Conservation (phyloP, 2,888 invertebrate genomes). For the Melanchra persicariae region DNA sequence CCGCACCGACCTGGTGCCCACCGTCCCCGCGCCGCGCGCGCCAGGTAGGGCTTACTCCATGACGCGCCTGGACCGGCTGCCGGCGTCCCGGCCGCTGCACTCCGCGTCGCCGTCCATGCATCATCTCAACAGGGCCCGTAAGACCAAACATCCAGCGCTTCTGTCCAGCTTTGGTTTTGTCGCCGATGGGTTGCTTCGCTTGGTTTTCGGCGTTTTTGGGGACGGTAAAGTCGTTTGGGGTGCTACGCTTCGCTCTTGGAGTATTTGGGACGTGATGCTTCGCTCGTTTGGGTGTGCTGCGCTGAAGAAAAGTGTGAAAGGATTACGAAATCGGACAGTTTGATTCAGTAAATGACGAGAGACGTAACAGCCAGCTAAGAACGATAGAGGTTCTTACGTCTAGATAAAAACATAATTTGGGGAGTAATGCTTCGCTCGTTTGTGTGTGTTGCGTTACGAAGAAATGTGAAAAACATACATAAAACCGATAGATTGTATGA, state of each 20-base stretch:
- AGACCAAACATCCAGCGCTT: conserved; percentile 63
- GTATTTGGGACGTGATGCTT: conserved; percentile 22
- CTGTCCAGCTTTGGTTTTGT: conserved; percentile 50
- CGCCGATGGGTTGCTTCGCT: conserved; percentile 48
- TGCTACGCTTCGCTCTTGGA: conserved; percentile 24
- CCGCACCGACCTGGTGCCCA: conserved; percentile 97
- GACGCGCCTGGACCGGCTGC: conserved; percentile 95
- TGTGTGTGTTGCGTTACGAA: too few species aligned
- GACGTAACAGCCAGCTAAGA: too few species aligned
- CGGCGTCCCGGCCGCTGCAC: conserved; percentile 73
- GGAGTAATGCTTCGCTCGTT: too few species aligned
- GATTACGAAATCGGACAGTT: too few species aligned
- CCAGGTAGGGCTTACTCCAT: conserved; percentile 97
- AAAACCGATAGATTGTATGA: not conserved
- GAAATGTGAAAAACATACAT: too few species aligned
- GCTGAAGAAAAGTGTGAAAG: not conserved
- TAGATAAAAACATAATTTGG: too few species aligned
- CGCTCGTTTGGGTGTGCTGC: conserved; percentile 29
- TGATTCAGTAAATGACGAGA: too few species aligned
- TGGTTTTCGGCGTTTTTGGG: conserved; percentile 27
- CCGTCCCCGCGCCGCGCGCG: conserved; percentile 92
- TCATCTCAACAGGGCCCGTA: conserved; percentile 85
- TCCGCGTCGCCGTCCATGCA: conserved; percentile 81
- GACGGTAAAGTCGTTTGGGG: not conserved
- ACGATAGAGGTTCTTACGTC: too few species aligned